Evolutionary conservation across 2,888 invertebrate genomes (phyloP), one percentile per base, ranked within the genome.

Genomic region (Pemphredon lugubris): DNA sequence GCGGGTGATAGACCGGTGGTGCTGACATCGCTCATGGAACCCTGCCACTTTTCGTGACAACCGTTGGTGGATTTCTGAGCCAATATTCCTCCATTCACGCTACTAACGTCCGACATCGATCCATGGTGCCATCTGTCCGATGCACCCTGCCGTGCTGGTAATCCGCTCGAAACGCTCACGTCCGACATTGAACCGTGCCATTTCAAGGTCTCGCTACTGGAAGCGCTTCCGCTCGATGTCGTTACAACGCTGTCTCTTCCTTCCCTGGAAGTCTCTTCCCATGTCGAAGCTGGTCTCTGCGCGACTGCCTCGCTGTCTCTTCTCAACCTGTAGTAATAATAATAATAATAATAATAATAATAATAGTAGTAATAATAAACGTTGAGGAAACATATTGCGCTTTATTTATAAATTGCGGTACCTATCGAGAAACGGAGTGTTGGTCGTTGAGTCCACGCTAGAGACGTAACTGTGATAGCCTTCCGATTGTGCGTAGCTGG

Each of bases 401-500:
- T n/a, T n/a, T n/a, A n/a, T n/a, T n/a, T n/a, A n/a, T n/a, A n/a
- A n/a, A n/a, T n/a, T n/a, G n/a, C n/a, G 18, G 53, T 84, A 92
- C 91, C 95, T 92, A 89, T 95, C 95, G 79, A 95, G 90, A 89
- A 95, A 94, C 32, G 95, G 95, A 3, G 95, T 95, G 32, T 87
- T 89, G 16, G 90, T 91, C 54, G 94, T 94, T 6, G 94, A 94
- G 88, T 95, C 95, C 37, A 94, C 94, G 84, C 94, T 94, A 66
- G 94, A 94, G 21, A 95, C 95, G 88, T 95, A 95, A 87, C 95
- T 94, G 88, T 95, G 95, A 89, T 95, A 95, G 54, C 95, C 95
- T 90, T 95, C 95, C 55, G 94, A 94, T 84, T 95, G 95, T 53
- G 95, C 95, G 90, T 95, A 95, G 55, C 94, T 94, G 39, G 94